Evolutionary conservation across 92 coral and sea anemone species (phyloP).

Genomic region (Umimayanthus chanpuru): DNA sequence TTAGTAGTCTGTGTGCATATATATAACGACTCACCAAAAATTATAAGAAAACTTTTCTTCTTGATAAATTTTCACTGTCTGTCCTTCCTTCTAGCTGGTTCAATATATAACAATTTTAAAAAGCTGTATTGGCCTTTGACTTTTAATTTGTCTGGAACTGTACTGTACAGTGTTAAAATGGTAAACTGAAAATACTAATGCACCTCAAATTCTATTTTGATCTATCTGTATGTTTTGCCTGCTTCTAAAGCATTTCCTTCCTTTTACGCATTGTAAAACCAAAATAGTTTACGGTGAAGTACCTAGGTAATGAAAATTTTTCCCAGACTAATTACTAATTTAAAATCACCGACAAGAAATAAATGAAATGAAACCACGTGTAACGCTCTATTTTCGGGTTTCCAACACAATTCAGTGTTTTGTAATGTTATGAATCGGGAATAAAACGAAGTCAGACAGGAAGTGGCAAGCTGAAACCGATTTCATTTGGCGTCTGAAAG

Average conservation of each 20-base stretch:
- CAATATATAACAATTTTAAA: neutral
- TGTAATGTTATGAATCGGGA: neutral
- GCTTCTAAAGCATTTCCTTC: neutral
- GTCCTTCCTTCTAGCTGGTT: neutral
- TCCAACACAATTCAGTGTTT: neutral
- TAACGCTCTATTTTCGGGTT: neutral
- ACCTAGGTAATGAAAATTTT: neutral
- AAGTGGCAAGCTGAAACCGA: conserved; percentile 20
- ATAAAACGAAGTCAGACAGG: conserved; percentile 7
- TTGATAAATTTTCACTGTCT: neutral
- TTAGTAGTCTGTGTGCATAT: neutral
- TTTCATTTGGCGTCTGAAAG: neutral
- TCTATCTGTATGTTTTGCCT: neutral
- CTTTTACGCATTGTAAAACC: neutral
- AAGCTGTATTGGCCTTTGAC: neutral
- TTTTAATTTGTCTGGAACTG: no score
- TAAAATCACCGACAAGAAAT: conserved; percentile 26
- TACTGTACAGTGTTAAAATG: no score
- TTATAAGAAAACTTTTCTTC: neutral
- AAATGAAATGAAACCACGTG: conserved; percentile 31
- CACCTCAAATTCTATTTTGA: neutral
- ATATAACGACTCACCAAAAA: neutral
- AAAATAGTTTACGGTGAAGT: neutral
- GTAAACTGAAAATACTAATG: neutral
- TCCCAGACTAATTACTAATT: conserved; percentile 43